Percentiles rank a stretch among this genome's conserved stretches.
phyloP scores from a whole-genome alignment of 2,797 vertebrate species.

The Buphagus erythrorhynchus region DNA sequence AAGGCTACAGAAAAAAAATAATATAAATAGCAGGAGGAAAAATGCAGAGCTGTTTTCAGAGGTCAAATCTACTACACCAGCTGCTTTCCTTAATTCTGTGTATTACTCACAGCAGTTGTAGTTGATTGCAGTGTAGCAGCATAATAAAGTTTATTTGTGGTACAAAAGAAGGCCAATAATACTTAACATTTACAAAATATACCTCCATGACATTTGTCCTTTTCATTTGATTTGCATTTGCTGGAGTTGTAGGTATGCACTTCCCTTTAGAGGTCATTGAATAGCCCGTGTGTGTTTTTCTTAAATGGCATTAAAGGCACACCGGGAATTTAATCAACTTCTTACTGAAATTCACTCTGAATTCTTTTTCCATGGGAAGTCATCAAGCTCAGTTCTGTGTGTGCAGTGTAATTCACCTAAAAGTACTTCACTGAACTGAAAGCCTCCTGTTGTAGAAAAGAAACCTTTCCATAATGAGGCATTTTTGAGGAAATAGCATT shows the following conservation, averaged over 20 bases:
- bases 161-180: not conserved
- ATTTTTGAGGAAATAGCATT: not conserved
- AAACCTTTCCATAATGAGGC: not conserved
- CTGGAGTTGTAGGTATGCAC: not conserved
- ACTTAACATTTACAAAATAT: not conserved
- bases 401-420: not conserved
- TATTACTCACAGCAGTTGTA: not conserved
- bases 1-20: not conserved
- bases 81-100: not conserved
- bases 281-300: not conserved
- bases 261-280: not conserved
- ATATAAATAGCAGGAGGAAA: not conserved
- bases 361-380: not conserved
- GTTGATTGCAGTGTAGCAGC: not conserved
- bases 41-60: not conserved
- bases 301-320: not conserved
- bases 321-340: not conserved
- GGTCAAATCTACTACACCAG: not conserved
- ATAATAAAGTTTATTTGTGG: constrained; percentile 17
- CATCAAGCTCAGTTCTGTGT: not conserved
- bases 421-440: not conserved
- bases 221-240: not conserved
- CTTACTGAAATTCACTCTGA: not conserved
- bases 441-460: not conserved
- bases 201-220: not conserved